Base-by-base conservation (phyloP, 2,888 invertebrate genomes). In the Drosophila ustulata region DNA sequence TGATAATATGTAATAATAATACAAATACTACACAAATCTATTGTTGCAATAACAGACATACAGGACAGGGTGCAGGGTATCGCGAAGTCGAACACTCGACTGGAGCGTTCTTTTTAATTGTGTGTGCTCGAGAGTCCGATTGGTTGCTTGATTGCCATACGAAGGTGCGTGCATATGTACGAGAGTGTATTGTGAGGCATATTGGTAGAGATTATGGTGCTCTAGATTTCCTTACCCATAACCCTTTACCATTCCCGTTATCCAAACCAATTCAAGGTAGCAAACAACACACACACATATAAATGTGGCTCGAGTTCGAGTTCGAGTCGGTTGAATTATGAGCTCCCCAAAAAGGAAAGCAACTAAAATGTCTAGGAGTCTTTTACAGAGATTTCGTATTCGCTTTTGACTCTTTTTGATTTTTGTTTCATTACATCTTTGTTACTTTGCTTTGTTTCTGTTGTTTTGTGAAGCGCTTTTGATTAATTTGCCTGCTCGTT, bases 401-500 rank as follows among this genome's bases (percentile, higher is more conserved):
- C 37, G 49, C 45, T 71, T 58, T 55, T 53, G 37, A 13, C 30
- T 28, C 18, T 41, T 39, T 50, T 49, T 53, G 25, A 57, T 23
- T 57, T 66, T 59, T 25, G 32, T 50, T 37, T 56, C 61, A 18
- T 62, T 63, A 63, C 59, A 53, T 57, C 43, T 50, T 50, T 65
- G 46, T 55, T 62, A n/a, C 8, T 34, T 43, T 13, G 56, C 50
- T 45, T 50, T 58, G 50, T 34, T 61, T 41, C 57, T 70, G 47
- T 58, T 57, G 25, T 56, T 66, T 53, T 71, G 57, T 71, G 70
- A 53, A 58, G 62, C 39, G 51, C 45, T 65, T 37, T 76, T 85
- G 89, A 88, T 88, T 86, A 80, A 88, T 88, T 84, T 72, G 71
- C 46, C 55, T 63, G 58, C 66, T 65, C 68, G 61, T 75, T 71